Base-by-base conservation (phyloP, 2,797 vertebrate genomes). In the Peromyscus melanophrys region DNA sequence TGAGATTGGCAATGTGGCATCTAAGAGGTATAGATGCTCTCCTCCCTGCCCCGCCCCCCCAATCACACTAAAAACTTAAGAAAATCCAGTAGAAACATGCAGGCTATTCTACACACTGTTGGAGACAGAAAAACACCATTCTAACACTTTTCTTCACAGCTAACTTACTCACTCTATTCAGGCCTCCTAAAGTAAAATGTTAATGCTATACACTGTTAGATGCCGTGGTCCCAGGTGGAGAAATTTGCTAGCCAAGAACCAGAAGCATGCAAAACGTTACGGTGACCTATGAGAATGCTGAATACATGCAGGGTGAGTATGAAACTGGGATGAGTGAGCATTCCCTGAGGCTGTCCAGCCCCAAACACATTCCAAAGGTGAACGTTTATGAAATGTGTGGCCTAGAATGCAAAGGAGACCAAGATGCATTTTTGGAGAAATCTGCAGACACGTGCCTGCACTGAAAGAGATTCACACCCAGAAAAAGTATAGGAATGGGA, bases 241-340 rank as follows among this genome's bases (percentile, higher is more conserved):
- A 10, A 85, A 91, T 69, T 95, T 23, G 10, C 69, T 77, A 94
- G 27, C 59, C 95, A 95, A 89, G 37, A 92, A 19, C 59, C 78
- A 65, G 91, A 69, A 81, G 19, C 57, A 86, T 69, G 92, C 6
- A 59, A 31, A 23, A 90, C 52, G 67, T 97, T 16, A 7, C 37
- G 86, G 9, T 87, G 52, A 61, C 17, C 59, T 19, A 12, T 61
- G 49, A 67, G n/a, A 80, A 94, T 57, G 31, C 21, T 77, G 71
- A 97, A 13, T 5, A 40, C 3, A 34, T 27, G 14, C 19, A 85
- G 46, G 23, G 9, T 34, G 2, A 14, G 14, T 80, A 92, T 82
- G 37, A 89, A 67, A 19, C 31, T 84, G 19, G 31, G 4, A 49
- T 46, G 25, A 90, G n/a, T 71, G 59, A 94, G 55, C 65, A 31